Base-by-base conservation (phyloP, 53 echinoderm and acorn worm genomes). In the Holothuria scabra region DNA sequence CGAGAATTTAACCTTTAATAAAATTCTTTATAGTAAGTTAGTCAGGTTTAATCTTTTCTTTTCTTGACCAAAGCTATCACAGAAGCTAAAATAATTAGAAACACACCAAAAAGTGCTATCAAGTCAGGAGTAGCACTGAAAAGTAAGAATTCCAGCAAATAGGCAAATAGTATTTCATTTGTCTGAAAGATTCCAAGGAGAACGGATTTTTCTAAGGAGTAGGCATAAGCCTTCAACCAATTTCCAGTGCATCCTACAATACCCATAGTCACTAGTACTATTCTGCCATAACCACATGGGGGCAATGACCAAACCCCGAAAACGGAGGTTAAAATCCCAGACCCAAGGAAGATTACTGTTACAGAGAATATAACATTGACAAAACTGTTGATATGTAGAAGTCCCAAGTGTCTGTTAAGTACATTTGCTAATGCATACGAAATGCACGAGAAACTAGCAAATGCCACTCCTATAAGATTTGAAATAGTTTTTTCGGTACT, bases 91-190 rank as follows among this genome's bases (percentile, higher is more conserved):
- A 65, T 18, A 22, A 65, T 7, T 31, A 65, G 31, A 18, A 12
- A 29, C 26, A 31, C 65, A 14, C 65, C 65, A 23, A 65, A 8
- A 12, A 31, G 31, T 14, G 65, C 22, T 28, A 65, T 31, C 28
- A 65, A 31, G 28, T 65, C 65, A 28, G 65, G 65, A 22, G 19
- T 7, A 65, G n/a, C 65, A 13, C 18, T 31, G 8, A 65, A 65
- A 23, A 65, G 22, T n/a, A 65, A 70, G 37, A 70, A 38, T 37
- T 70, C 70, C 20, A 70, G n/a, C 70, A 70, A 32, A 37, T 35
- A 70, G 13, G 22, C 70, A 70, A 70, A 70, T 10, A 70, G 9
- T 3, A 70, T 19, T 70, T 31, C 41, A 70, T 35, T 70, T 44
- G 70, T 32, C 70, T 70, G 70, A 38, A 70, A 13, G 70, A 70